Base-by-base conservation (phyloP, 2,113 vertebrate genomes). In the Eurystomus gularis region DNA sequence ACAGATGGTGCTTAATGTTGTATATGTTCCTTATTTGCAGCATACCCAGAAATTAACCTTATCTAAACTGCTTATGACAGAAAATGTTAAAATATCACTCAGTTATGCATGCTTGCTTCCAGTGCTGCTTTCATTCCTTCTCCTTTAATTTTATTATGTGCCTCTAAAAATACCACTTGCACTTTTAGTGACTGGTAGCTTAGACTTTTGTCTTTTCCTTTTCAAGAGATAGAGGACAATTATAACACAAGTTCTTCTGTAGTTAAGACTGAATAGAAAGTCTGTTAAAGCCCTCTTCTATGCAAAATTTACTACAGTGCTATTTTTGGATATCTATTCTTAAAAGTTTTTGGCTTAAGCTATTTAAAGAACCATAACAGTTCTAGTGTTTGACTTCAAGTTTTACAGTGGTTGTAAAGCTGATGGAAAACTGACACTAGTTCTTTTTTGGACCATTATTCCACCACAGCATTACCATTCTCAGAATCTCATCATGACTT, bases 271-370 rank as follows among this genome's bases (percentile, higher is more conserved):
- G 54, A 92, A 51, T 57, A 95, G 66, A 84, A 79, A 94, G 71
- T 58, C 76, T 79, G 51, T 66, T 91, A 88, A 84, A 96, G 49
- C 54, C 13, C 46, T 57, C 44, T 46, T 88, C 66, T 86, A 9
- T 58, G 51, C 62, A 82, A 94, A 92, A 80, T 91, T 94, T 96
- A 94, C 88, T 96, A 91, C 39, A 57, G 17, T 95, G 62, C 90
- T 97, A 96, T 97, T 96, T 97, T 94, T 94, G 80, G 91, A 81
- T 86, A 92, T 73, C 62, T 96, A 90, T 94, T 93, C 64, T 90
- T 97, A 54, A 86, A 89, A 91, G 33, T 60, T 95, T 97, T 95
- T 93, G 77, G n/a, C 78, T 86, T 81, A 83, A 90, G 82, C 93
- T 97, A 91, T 97, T 96, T 91, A 88, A 97, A 95, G 88, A 72